Percentiles rank a stretch among this genome's conserved stretches.
Evolutionary conservation across 2,888 invertebrate genomes (phyloP).

Genomic region (Ornithoptera priamus): DNA sequence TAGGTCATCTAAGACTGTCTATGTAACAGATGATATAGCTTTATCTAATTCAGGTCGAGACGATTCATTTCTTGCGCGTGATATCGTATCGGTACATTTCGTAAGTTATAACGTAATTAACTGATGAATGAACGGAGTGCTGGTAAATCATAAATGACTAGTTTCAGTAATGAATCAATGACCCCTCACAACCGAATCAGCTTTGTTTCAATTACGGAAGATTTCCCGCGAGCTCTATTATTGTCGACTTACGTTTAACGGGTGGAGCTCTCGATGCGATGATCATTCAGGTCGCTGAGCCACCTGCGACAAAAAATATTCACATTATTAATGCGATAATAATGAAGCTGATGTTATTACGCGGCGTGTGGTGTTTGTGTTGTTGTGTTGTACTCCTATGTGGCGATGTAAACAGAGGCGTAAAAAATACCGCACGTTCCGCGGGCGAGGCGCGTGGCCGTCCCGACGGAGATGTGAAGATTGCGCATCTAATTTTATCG

Average conservation of each 20-base stretch:
- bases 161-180: conserved; percentile 44
- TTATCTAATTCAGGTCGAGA: conserved; percentile 49
- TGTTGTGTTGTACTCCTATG: background rate
- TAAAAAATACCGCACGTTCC: conserved; percentile 50
- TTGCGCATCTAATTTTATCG: conserved; percentile 61
- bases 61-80: conserved; percentile 47
- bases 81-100: conserved; percentile 46
- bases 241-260: conserved; percentile 67
- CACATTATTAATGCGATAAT: conserved; percentile 35
- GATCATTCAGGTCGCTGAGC: conserved; percentile 68
- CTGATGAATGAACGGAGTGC: conserved; percentile 29
- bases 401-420: conserved; percentile 39
- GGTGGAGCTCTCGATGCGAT: conserved; percentile 62
- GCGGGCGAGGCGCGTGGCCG: conserved; percentile 43
- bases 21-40: background rate
- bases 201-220: conserved; percentile 36
- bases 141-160: conserved; percentile 33
- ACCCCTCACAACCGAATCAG: conserved; percentile 42
- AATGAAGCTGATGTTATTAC: conserved; percentile 28
- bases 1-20: background rate
- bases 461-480: conserved; percentile 54
- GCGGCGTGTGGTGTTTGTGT: too few relatives aligned
- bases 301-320: conserved; percentile 59
- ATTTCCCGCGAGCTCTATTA: conserved; percentile 36
- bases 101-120: conserved; percentile 39